Conservation (phyloP, 2,113 vertebrate species). For the Antigone vipio region DNA sequence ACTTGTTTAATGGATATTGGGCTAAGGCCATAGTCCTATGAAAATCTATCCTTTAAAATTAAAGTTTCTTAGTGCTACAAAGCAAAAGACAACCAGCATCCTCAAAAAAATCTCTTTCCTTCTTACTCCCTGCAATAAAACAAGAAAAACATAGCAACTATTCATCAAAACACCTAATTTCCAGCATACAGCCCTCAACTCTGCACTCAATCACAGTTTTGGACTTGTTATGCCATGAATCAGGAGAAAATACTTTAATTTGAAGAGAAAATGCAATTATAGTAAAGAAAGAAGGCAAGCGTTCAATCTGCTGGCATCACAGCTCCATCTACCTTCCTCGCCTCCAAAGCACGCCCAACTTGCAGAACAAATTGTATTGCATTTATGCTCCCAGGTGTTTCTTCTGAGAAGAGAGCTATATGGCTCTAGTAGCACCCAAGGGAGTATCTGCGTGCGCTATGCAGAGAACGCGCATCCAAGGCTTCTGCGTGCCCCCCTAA, state of each 20-base stretch:
- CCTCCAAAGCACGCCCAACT: not conserved
- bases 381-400: not conserved
- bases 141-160: not conserved
- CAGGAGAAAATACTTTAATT: constrained; percentile 24
- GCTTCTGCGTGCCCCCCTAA: not conserved
- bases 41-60: not conserved
- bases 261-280: constrained; percentile 28
- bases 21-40: not conserved
- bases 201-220: not conserved
- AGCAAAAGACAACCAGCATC: not conserved
- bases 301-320: not conserved
- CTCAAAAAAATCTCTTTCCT: not conserved
- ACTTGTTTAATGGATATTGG: not conserved
- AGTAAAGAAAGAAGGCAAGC: not conserved
- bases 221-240: not conserved
- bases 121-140: not conserved
- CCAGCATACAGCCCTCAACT: not conserved
- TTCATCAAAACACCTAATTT: not conserved
- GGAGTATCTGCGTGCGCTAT: not conserved
- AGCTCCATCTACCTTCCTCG: constrained; percentile 16
- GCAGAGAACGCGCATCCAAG: not conserved
- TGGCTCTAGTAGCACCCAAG: not conserved
- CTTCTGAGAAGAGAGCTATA: not conserved
- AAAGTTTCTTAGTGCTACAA: not conserved
- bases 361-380: not conserved